Evolutionary conservation across 2,113 vertebrate genomes (phyloP).

Genomic region (Bolborhynchus lineola): DNA sequence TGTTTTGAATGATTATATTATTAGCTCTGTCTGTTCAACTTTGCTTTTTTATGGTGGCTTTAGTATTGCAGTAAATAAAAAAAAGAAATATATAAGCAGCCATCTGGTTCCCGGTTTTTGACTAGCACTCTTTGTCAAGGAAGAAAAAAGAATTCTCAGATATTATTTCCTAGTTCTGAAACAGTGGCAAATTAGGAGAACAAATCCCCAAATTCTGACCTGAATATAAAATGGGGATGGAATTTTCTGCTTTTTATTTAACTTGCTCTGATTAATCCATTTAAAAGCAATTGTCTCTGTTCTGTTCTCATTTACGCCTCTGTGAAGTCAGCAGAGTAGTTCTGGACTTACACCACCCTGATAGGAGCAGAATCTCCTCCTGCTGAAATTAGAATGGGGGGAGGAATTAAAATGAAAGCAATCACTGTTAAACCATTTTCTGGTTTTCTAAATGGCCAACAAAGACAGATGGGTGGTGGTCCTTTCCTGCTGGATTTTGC

Average conservation of each 20-base stretch:
- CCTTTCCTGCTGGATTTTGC: conserved; percentile 26
- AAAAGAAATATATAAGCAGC: conserved; percentile 87
- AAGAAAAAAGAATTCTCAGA: conserved; percentile 60
- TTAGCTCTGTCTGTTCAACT: conserved; percentile 97
- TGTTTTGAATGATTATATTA: conserved; percentile 99
- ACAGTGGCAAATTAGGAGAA: conserved; percentile 42
- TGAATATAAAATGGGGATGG: conserved; percentile 15
- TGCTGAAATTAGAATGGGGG: neutral
- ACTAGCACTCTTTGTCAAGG: conserved; percentile 73
- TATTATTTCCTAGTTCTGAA: conserved; percentile 59
- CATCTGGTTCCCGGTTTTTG: conserved; percentile 87
- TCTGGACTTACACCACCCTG: conserved; percentile 8
- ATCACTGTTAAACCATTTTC: neutral
- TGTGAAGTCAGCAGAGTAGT: conserved; percentile 27
- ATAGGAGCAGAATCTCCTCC: conserved; percentile 7
- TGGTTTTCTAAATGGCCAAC: neutral
- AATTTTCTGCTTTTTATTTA: conserved; percentile 58
- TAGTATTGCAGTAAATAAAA: conserved; percentile 85
- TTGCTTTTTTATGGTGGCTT: conserved; percentile 94
- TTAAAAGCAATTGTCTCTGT: conserved; percentile 53
- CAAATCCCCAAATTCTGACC: conserved; percentile 54
- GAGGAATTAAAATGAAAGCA: neutral
- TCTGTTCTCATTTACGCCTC: conserved; percentile 4
- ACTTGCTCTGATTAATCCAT: conserved; percentile 54
- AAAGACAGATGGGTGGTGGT: neutral